Evolutionary conservation across 2,797 vertebrate genomes (phyloP).

Genomic region (Fringilla coelebs): DNA sequence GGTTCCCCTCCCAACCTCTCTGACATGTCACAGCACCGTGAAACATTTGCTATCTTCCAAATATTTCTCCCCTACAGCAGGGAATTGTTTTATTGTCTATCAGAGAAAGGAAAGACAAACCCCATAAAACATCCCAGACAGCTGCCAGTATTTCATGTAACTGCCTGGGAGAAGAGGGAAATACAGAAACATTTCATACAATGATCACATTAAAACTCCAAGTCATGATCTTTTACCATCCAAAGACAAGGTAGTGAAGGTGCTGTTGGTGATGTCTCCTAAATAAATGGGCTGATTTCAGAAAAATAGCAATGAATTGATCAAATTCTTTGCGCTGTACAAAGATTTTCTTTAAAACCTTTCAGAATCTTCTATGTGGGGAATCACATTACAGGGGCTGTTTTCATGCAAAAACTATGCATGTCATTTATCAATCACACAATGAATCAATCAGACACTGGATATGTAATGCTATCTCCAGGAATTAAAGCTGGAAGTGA

Average conservation of each 20-base stretch:
- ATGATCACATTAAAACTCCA: background rate
- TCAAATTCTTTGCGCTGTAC: background rate
- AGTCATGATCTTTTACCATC: background rate
- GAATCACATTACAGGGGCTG: conserved; percentile 14
- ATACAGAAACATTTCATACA: background rate
- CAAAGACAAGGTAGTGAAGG: background rate
- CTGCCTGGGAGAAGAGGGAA: background rate
- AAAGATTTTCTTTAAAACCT: background rate
- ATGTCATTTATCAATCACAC: conserved; percentile 53
- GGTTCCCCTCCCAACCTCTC: background rate
- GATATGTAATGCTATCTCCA: background rate
- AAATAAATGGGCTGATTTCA: conserved; percentile 2
- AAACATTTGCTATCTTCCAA: background rate
- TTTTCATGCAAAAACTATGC: conserved; percentile 39
- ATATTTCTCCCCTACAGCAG: background rate
- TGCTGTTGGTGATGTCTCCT: background rate
- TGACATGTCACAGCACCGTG: background rate
- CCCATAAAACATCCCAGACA: background rate
- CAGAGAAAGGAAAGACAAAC: background rate
- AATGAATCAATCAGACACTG: conserved; percentile 35
- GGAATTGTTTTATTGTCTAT: background rate
- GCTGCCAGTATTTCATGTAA: background rate
- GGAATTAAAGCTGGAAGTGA: background rate
- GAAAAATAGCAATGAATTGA: background rate
- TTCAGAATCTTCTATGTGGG: background rate